Conservation (phyloP, 1,140 invertebrate genomes). For the Contarinia nasturtii region DNA sequence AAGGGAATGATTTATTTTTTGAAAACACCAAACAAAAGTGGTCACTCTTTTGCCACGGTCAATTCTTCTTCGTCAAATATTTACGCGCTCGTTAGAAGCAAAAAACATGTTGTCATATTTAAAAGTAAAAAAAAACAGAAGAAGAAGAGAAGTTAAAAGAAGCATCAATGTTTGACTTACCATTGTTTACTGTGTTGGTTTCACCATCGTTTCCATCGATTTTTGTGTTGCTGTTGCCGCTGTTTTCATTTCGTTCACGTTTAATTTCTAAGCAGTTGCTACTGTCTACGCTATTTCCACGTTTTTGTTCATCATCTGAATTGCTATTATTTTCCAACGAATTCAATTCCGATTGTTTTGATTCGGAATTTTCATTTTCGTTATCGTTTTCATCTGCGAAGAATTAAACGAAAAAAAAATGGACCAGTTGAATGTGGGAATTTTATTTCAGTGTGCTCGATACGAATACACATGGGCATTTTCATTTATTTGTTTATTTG, state of each 20-base stretch:
- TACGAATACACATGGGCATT: too few species aligned
- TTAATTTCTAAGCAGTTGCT: slow-evolving; percentile 32
- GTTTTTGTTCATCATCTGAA: background rate
- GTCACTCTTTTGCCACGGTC: too few species aligned
- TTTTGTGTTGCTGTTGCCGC: slow-evolving; percentile 31
- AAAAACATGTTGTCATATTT: background rate
- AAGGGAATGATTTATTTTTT: too few species aligned
- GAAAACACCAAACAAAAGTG: too few species aligned
- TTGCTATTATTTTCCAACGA: background rate
- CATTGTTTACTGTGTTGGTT: slow-evolving; percentile 72
- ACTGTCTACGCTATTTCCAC: background rate
- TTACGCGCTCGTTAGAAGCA: background rate
- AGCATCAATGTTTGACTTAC: slow-evolving; percentile 33
- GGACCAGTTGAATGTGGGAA: background rate
- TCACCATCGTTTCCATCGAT: slow-evolving; percentile 68
- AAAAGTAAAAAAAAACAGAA: background rate
- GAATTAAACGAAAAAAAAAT: background rate
- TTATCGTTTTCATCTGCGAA: slow-evolving; percentile 11
- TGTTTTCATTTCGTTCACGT: slow-evolving; percentile 41
- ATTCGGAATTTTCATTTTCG: slow-evolving; percentile 17
- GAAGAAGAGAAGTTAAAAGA: background rate
- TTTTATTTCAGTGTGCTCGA: too few species aligned
- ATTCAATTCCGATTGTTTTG: slow-evolving; percentile 11
- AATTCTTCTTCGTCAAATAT: too few species aligned
- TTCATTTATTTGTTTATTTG: too few species aligned